Evolutionary conservation across 2,113 vertebrate genomes (phyloP).

Genomic region (Lophura nycthemera): DNA sequence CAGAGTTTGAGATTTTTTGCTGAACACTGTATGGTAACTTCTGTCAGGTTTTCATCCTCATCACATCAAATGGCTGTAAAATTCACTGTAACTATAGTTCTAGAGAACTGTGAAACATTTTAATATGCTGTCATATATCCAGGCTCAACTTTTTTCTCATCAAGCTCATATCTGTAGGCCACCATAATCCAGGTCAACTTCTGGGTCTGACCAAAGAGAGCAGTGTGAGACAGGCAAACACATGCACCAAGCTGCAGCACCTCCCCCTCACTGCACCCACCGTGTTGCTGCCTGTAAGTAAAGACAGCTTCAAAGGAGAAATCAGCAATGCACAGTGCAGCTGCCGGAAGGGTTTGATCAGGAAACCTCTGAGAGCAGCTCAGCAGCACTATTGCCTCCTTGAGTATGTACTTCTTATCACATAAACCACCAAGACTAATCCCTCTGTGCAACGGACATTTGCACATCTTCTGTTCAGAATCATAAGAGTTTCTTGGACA

Average conservation of each 20-base stretch:
- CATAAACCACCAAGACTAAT: conserved; percentile 1
- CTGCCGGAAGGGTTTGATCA: neutral
- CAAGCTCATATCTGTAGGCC: neutral
- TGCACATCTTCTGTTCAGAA: conserved; percentile 25
- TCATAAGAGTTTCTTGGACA: conserved; percentile 10
- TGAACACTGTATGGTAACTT: neutral
- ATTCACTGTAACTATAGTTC: neutral
- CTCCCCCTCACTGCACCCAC: neutral
- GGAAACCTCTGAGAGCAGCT: neutral
- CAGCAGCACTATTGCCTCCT: neutral
- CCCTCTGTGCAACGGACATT: neutral
- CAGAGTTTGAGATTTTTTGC: neutral
- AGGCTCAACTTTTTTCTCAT: neutral
- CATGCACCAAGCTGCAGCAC: neutral
- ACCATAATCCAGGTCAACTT: neutral
- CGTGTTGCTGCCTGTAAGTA: neutral
- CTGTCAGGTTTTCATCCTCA: neutral
- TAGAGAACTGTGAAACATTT: neutral
- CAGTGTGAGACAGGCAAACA: neutral
- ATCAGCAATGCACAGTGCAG: neutral
- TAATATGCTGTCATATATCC: neutral
- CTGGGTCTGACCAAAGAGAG: neutral
- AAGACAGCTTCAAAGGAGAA: neutral
- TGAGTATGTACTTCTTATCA: neutral
- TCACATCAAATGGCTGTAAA: neutral